A percentile compares a stretch with the other conserved stretches of the same genome.
Evolutionary conservation across 2,797 vertebrate species (phyloP).

Genomic region (Mormyrus proboscirostris): DNA sequence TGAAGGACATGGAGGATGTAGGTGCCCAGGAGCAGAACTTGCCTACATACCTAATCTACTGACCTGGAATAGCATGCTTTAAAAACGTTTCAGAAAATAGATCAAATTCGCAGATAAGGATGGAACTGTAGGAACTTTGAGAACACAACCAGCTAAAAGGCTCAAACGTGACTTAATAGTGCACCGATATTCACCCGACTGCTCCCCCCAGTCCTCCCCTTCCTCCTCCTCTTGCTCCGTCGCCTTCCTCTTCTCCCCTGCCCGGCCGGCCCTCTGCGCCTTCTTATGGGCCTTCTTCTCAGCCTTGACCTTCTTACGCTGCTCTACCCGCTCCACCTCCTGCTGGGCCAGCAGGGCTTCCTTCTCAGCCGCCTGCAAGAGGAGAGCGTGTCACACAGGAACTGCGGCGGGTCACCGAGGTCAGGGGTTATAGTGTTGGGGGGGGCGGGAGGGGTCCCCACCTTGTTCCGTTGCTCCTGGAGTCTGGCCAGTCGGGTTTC

Average conservation of each 20-base stretch:
- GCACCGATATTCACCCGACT: slow-evolving; percentile 48
- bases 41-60: background rate
- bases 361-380: slow-evolving; percentile 76
- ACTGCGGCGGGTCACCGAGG: slow-evolving; percentile 12
- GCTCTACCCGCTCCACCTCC: slow-evolving; percentile 74
- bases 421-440: background rate
- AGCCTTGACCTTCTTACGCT: slow-evolving; percentile 65
- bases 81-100: background rate
- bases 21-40: background rate
- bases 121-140: background rate
- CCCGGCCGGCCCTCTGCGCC: slow-evolving; percentile 55
- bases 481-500: slow-evolving; percentile 78
- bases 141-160: background rate
- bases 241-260: slow-evolving; percentile 73
- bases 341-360: slow-evolving; percentile 73
- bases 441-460: slow-evolving; percentile 32
- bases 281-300: slow-evolving; percentile 84
- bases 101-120: background rate
- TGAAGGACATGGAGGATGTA: background rate
- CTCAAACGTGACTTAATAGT: background rate
- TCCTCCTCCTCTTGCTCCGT: slow-evolving; percentile 57
- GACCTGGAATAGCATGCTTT: background rate
- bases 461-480: slow-evolving; percentile 87
- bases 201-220: slow-evolving; percentile 56
- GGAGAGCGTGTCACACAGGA: background rate